A percentile compares a stretch with the other conserved stretches of the same genome.
phyloP scores from a whole-genome alignment of 2,888 invertebrate species.

The Eupsilia transversa region DNA sequence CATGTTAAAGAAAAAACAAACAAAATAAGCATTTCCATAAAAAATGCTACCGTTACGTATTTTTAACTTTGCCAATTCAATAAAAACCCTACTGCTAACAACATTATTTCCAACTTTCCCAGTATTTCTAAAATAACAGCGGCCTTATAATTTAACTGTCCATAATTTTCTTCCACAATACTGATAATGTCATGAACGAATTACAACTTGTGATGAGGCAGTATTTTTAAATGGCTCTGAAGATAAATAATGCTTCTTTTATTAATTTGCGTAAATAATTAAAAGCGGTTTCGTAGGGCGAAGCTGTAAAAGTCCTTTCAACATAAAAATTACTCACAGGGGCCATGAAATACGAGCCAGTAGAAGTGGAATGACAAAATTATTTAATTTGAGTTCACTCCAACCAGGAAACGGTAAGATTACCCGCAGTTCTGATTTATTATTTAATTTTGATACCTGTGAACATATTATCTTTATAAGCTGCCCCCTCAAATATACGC shows the following conservation, averaged over 20 bases:
- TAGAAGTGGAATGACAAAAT: background rate
- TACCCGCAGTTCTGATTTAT: background rate
- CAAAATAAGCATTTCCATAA: background rate
- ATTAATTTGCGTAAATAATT: slow-evolving; percentile 33
- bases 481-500: background rate
- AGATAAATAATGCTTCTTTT: slow-evolving; percentile 21
- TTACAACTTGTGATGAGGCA: slow-evolving; percentile 11
- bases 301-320: slow-evolving; percentile 23
- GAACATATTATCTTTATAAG: background rate
- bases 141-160: background rate
- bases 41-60: background rate
- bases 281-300: slow-evolving; percentile 16
- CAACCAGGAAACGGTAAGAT: background rate
- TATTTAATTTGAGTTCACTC: slow-evolving; percentile 11
- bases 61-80: slow-evolving; percentile 5
- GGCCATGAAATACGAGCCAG: slow-evolving; percentile 14
- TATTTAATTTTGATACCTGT: background rate
- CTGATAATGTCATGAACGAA: slow-evolving; percentile 8
- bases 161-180: slow-evolving; percentile 13
- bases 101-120: background rate
- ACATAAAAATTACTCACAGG: slow-evolving; percentile 23
- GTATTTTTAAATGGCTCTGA: slow-evolving; percentile 8
- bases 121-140: background rate
- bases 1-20: no score
- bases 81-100: slow-evolving; percentile 6